phyloP scores from a whole-genome alignment of 2,888 invertebrate genomes.

The Thereva nobilitata region DNA sequence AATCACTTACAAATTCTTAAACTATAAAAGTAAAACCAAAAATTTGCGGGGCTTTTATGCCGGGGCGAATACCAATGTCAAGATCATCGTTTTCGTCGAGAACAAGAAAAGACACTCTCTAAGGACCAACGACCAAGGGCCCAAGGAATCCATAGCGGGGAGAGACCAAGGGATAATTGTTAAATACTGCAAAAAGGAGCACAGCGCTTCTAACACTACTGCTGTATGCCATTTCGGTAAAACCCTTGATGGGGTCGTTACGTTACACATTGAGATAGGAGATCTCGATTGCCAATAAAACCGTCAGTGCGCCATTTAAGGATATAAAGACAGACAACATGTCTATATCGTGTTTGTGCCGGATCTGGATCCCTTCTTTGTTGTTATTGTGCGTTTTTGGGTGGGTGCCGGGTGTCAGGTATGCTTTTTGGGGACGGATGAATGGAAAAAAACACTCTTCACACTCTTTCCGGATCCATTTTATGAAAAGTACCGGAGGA shows the following conservation, averaged over 20 bases:
- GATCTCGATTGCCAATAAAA: constrained; percentile 50
- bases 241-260: constrained; percentile 46
- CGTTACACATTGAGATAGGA: constrained; percentile 48
- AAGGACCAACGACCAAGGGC: constrained; percentile 10
- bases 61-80: constrained; percentile 35
- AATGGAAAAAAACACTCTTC: constrained; percentile 24
- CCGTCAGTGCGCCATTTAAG: constrained; percentile 47
- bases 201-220: constrained; percentile 30
- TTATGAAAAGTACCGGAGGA: constrained; percentile 37
- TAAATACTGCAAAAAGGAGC: constrained; percentile 41
- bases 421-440: constrained; percentile 27
- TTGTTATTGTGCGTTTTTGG: background rate
- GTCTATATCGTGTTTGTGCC: constrained; percentile 43
- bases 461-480: constrained; percentile 22
- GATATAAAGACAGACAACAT: constrained; percentile 45
- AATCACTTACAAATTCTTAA: constrained; percentile 41
- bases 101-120: constrained; percentile 15
- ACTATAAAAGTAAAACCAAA: constrained; percentile 41
- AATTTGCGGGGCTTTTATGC: constrained; percentile 39
- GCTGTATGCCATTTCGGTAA: constrained; percentile 33
- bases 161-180: constrained; percentile 40
- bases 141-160: constrained; percentile 25
- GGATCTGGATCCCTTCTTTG: constrained; percentile 6
- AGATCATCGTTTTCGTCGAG: constrained; percentile 31
- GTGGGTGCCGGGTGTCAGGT: constrained; percentile 7